Base-by-base conservation (phyloP, 2,888 invertebrate genomes). In the Drosophila pseudotakahashii region DNA sequence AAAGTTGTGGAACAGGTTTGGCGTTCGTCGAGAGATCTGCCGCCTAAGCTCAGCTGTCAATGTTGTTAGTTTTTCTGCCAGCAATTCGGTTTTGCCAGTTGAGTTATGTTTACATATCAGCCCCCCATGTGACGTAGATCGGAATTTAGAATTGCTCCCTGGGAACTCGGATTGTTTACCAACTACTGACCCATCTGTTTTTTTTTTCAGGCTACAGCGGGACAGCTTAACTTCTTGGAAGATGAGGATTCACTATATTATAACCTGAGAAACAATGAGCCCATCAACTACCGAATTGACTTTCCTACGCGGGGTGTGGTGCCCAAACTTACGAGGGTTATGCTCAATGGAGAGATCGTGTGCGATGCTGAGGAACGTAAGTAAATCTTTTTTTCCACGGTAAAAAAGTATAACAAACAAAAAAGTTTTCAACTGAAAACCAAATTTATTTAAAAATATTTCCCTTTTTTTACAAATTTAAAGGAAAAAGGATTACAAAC, bases 231-330 rank as follows among this genome's bases (percentile, higher is more conserved):
- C 3, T 69, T 91, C 3, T 78, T 78, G 69, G 75, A 85, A 36
- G 77, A 83, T 48, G 79, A 86, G 6, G 75, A 86, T 1, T 73
- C 77, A 7, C 78, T 82, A 7, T 77, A 78, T 10, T 68, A 59
- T 2, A 80, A 83, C 42, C 62, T 90, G 16, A 67, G 72, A 7
- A 70, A 89, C 36, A 88, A 91, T 3, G 79, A 80, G 32, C 91
- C 93, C 0, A 85, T 94, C 4, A 71, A 78, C 10, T 95, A 94
- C 88, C 92, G 93, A 32, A 92, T 95, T 0, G 92, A 93, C 73
- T 95, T 95, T 83, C 95, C 95, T 0, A 91, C 93, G 16, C 92
- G 92, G 11, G 92, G 92, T 23, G 93, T 93, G 0, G 59, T 94
- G 45, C 95, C 95, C 0, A 93, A 92, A 76, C 89, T 95, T 2